phyloP scores from a whole-genome alignment of 2,797 vertebrate species.

The Falco biarmicus region DNA sequence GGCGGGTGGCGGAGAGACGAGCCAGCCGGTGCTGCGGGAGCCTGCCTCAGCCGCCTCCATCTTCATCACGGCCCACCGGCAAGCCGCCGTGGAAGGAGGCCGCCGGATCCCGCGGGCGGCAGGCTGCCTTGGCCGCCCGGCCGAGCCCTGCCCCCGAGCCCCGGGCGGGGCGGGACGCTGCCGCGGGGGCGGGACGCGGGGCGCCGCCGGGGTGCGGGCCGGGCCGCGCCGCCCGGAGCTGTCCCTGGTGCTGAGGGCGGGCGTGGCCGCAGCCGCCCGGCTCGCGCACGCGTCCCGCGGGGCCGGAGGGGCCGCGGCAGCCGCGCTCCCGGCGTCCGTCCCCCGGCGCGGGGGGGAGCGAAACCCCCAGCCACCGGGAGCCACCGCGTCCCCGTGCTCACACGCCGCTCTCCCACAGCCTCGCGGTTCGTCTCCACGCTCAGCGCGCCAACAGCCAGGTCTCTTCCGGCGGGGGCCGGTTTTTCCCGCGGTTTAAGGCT shows the following conservation, averaged over 20 bases:
- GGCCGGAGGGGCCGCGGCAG: background rate
- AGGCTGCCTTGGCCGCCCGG: background rate
- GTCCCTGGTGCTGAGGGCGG: conserved; percentile 76
- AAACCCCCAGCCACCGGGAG: background rate
- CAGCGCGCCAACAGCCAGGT: background rate
- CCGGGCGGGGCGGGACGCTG: background rate
- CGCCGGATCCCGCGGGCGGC: no score
- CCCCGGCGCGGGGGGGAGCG: background rate
- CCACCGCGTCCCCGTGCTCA: background rate
- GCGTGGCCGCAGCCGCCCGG: background rate
- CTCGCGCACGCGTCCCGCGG: fast-evolving
- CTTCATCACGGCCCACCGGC: background rate
- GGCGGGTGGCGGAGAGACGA: background rate
- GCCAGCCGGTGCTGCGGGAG: background rate
- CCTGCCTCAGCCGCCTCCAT: background rate
- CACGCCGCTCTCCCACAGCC: background rate
- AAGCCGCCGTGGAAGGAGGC: background rate
- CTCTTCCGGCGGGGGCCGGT: background rate
- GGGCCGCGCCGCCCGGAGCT: conserved; percentile 58
- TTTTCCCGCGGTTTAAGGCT: background rate
- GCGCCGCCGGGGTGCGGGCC: background rate
- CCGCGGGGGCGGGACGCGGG: background rate
- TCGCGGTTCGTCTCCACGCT: background rate
- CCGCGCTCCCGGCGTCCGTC: background rate
- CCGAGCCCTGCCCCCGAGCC: background rate